A percentile compares a stretch with the other conserved stretches of the same genome.
Conservation (phyloP, 2,113 vertebrate genomes). For the Haemorhous mexicanus region DNA sequence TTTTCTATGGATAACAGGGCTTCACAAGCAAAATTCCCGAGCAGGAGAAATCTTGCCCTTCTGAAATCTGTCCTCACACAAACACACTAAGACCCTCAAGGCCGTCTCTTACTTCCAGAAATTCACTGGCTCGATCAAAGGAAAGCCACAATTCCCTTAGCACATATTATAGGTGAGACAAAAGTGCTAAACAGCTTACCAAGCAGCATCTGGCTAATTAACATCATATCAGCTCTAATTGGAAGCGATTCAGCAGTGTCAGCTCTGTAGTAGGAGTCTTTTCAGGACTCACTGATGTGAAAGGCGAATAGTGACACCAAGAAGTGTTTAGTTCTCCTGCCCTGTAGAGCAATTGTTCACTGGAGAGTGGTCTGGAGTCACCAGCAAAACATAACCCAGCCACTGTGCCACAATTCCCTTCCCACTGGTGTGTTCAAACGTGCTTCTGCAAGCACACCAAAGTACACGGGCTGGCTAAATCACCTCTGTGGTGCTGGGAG, state of each 20-base stretch:
- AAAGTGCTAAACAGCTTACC: slow-evolving; percentile 59
- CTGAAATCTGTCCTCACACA: not conserved
- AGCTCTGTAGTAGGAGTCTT: not conserved
- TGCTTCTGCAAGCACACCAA: not conserved
- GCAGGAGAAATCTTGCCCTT: not conserved
- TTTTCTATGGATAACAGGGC: not conserved
- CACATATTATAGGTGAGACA: slow-evolving; percentile 16
- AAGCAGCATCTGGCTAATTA: slow-evolving; percentile 62
- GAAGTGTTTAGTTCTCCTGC: not conserved
- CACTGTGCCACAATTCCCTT: not conserved
- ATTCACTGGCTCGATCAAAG: not conserved
- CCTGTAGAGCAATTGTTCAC: not conserved
- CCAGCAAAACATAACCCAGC: not conserved
- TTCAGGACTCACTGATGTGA: slow-evolving; percentile 21
- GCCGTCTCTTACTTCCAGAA: not conserved
- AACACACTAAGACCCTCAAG: not conserved
- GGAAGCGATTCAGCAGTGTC: slow-evolving; percentile 44
- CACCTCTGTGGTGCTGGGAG: not conserved
- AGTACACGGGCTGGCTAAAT: not conserved
- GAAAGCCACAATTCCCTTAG: not conserved
- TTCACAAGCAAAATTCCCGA: not conserved
- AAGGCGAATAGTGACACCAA: slow-evolving; percentile 37
- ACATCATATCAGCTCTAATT: slow-evolving; percentile 60
- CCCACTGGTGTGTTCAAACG: not conserved
- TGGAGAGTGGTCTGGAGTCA: not conserved